A percentile compares a stretch with the other conserved stretches of the same genome.
These are phyloP conservation scores for Nyctereutes procyonoides DNA, from an alignment of 2,113 vertebrate genomes.

Conservation along the genomic window DNA sequence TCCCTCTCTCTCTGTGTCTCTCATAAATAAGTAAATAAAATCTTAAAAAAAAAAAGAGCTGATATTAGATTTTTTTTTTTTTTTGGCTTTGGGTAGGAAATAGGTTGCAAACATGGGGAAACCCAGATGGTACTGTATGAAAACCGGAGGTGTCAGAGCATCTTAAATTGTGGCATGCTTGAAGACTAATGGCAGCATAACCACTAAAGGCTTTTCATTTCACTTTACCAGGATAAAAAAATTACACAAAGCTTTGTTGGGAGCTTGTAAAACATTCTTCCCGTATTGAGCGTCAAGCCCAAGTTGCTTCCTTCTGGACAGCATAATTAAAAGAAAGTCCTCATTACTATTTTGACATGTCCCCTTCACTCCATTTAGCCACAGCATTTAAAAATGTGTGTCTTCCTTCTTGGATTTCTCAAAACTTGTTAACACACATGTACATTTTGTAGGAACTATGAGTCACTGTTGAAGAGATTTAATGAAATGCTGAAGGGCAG, in stretches of 20 bases:
- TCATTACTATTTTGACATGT: conserved; percentile 66
- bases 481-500: conserved; percentile 96
- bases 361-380: conserved; percentile 76
- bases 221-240: background rate
- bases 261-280: background rate
- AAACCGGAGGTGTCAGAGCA: background rate
- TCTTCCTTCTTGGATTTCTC: conserved; percentile 84
- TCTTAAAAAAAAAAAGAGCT: background rate
- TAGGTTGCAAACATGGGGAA: background rate
- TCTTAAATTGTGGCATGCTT: background rate
- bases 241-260: background rate
- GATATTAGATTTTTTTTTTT: conserved; percentile 16
- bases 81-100: conserved; percentile 13
- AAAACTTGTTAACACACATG: conserved; percentile 96
- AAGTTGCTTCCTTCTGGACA: conserved; percentile 72
- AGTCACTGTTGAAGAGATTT: conserved; percentile 92
- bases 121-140: background rate
- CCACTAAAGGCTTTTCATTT: background rate
- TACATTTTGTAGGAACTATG: conserved; percentile 93
- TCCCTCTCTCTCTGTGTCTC: too few species aligned
- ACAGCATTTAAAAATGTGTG: conserved; percentile 69
- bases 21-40: too few species aligned
- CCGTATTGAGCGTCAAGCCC: background rate
- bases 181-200: background rate
- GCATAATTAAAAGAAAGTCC: conserved; percentile 33